Evolutionary conservation across 2,113 vertebrate species (phyloP).

Genomic region (Bos javanicus): DNA sequence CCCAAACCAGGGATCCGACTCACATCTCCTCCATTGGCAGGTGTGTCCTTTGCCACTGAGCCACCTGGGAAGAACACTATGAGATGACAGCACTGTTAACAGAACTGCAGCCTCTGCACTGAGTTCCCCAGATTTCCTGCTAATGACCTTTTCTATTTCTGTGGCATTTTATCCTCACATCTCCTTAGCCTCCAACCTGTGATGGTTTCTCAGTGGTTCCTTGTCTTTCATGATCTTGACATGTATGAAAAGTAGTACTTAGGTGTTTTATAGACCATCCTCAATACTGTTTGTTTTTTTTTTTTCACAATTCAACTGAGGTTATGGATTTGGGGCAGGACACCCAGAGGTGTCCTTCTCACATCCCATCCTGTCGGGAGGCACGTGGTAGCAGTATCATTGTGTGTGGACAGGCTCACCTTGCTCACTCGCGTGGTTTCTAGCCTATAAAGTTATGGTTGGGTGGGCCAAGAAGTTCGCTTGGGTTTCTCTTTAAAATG

Average conservation of each 20-base stretch:
- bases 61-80: not conserved
- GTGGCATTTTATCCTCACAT: not conserved
- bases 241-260: not conserved
- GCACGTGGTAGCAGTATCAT: fast-evolving
- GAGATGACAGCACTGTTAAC: not conserved
- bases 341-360: too few species aligned
- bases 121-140: not conserved
- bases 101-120: not conserved
- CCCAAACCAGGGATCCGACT: not conserved
- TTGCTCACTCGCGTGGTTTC: not conserved
- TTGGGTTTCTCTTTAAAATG: not conserved
- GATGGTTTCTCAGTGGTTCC: not conserved
- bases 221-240: not conserved
- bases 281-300: not conserved
- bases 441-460: not conserved
- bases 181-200: not conserved
- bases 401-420: not conserved
- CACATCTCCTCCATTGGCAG: not conserved
- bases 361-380: fast-evolving
- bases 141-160: not conserved
- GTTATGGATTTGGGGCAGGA: not conserved
- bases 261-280: not conserved
- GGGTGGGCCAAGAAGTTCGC: not conserved
- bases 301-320: not conserved
- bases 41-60: not conserved